Base-by-base conservation (phyloP, 2,113 vertebrate genomes). In the Speoplatyrhinus poulsoni region DNA sequence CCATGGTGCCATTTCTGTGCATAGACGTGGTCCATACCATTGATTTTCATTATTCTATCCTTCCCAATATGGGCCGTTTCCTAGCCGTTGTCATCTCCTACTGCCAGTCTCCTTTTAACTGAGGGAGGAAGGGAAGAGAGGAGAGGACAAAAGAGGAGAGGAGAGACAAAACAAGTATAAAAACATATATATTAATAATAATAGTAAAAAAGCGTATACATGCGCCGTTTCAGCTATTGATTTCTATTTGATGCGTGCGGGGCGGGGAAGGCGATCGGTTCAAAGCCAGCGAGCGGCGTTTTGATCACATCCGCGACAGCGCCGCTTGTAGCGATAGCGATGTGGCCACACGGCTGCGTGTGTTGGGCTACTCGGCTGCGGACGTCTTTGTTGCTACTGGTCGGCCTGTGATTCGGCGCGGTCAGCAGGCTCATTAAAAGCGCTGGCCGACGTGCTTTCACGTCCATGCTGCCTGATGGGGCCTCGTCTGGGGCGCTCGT, bases 201-300 rank as follows among this genome's bases (percentile, higher is more conserved):
- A 82, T 69, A 66, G 74, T 70, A 72, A 65, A 84, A 82, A 85
- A 85, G 80, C 82, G 67, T 77, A 88, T 87, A 87, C 82, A 83
- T 66, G 74, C 46, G 55, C 86, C 87, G 75, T 93, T 92, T 91
- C 62, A 77, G 81, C 78, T 91, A 91, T 91, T 87, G 90, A 92
- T 92, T 93, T 90, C 76, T 88, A 88, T 93, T 91, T 91, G 86
- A 92, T 91, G 88, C 90, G 73, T 76, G 87, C 82, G 80, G 85
- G 46, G 47, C 49, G 68, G 68, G 58, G 47, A 60, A 60, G n/a
- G n/a, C 46, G 74, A 6, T 8, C 16, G 67, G 84, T 88, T 91
- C 87, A 92, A 91, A 90, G 85, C 82, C 26, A 55, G 50, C 32
- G 70, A 81, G 75, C 84, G 74, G 12, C 62, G 80, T 86, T 92